These are phyloP conservation scores for Thymelicus acteon DNA, from an alignment of 2,888 invertebrate genomes.

Conservation along the genomic window DNA sequence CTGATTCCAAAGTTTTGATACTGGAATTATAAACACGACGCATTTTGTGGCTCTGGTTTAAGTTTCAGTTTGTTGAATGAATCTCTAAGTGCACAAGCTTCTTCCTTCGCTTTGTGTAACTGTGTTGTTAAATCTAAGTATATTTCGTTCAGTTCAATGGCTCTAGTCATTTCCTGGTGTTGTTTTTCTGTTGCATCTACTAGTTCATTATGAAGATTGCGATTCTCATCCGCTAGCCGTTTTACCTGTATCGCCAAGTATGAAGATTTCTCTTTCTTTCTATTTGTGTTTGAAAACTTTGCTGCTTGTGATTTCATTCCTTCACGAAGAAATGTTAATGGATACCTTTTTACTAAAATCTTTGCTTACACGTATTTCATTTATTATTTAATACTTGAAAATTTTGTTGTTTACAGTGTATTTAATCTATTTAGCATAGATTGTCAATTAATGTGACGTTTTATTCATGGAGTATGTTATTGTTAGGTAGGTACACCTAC, in stretches of 20 bases:
- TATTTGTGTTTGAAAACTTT: conserved; percentile 1
- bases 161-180: conserved; percentile 75
- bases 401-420: conserved; percentile 9
- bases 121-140: conserved; percentile 53
- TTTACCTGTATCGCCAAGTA: conserved; percentile 14
- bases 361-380: background rate
- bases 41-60: conserved; percentile 37
- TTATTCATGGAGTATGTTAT: background rate
- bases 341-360: background rate
- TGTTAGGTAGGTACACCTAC: too few relatives aligned
- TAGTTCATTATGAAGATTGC: conserved; percentile 52
- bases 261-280: background rate
- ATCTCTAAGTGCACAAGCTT: conserved; percentile 46
- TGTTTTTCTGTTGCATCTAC: conserved; percentile 64
- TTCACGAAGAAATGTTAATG: background rate
- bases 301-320: conserved; percentile 37
- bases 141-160: conserved; percentile 67
- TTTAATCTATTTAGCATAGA: background rate
- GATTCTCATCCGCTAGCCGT: conserved; percentile 53
- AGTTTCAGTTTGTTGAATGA: conserved; percentile 18
- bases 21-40: conserved; percentile 43
- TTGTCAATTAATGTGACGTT: background rate
- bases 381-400: conserved; percentile 13
- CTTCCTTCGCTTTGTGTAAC: conserved; percentile 54
- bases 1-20: conserved; percentile 51